These are phyloP conservation scores for Zapornia atra DNA, from an alignment of 2,113 vertebrate genomes.

Conservation along the genomic window DNA sequence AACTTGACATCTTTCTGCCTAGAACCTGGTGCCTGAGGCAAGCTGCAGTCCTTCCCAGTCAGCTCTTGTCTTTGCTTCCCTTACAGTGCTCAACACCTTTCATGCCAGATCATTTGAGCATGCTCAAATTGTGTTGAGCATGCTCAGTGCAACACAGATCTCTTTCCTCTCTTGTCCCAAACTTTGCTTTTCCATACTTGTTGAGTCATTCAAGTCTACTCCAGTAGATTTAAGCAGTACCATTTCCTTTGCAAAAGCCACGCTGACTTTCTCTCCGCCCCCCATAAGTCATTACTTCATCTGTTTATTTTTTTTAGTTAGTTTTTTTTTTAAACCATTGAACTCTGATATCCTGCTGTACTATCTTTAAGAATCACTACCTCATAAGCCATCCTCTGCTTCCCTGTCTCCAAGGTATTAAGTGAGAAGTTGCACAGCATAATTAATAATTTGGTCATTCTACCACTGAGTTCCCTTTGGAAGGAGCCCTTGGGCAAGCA, in stretches of 20 bases:
- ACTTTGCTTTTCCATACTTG: not conserved
- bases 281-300: not conserved
- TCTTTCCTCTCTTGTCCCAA: not conserved
- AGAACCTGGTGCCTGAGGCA: not conserved
- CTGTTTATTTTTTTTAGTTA: not conserved
- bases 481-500: slow-evolving; percentile 12
- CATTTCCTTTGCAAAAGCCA: not conserved
- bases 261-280: not conserved
- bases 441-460: not conserved
- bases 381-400: not conserved
- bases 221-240: not conserved
- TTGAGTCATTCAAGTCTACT: not conserved
- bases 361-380: not conserved
- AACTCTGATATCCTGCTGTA: not conserved
- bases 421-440: not conserved
- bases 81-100: not conserved
- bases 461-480: not conserved
- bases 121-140: too few relatives aligned
- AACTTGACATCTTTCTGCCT: not conserved
- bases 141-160: not conserved
- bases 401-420: not conserved
- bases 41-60: not conserved
- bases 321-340: too few relatives aligned
- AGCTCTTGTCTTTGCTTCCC: not conserved
- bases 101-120: not conserved